phyloP scores from a whole-genome alignment of 2,888 invertebrate genomes.

The Drosophila yooni region DNA sequence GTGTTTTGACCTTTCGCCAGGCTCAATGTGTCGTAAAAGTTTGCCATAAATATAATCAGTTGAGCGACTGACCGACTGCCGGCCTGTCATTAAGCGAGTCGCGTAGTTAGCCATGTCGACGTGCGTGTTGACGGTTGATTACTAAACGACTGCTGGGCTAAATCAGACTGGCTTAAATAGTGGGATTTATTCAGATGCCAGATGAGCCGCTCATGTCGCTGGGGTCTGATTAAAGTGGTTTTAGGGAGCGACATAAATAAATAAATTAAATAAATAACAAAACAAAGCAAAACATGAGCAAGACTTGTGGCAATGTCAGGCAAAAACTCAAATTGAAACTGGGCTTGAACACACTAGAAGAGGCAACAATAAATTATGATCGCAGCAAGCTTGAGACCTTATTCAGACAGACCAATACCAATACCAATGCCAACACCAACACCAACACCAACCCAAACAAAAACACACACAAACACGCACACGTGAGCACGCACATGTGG shows the following conservation, averaged over 20 bases:
- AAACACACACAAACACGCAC: slow-evolving; percentile 4
- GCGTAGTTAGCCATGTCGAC: slow-evolving; percentile 38
- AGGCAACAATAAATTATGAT: slow-evolving; percentile 71
- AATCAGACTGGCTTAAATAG: slow-evolving; percentile 45
- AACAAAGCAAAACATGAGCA: slow-evolving; percentile 47
- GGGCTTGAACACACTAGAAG: slow-evolving; percentile 23
- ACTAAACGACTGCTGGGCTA: slow-evolving; percentile 32
- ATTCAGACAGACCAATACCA: slow-evolving; percentile 13
- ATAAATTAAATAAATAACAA: slow-evolving; percentile 71
- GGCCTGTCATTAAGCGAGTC: slow-evolving; percentile 58
- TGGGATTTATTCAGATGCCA: slow-evolving; percentile 58
- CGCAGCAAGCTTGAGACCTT: slow-evolving; percentile 69
- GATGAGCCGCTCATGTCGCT: slow-evolving; percentile 53
- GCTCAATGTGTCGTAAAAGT: slow-evolving; percentile 69
- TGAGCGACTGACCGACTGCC: slow-evolving; percentile 42
- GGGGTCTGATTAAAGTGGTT: slow-evolving; percentile 73
- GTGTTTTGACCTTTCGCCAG: slow-evolving; percentile 41
- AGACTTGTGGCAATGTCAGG: slow-evolving; percentile 54
- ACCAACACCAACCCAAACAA: slow-evolving; percentile 6
- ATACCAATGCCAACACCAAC: slow-evolving; percentile 1
- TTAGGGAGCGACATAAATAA: slow-evolving; percentile 73
- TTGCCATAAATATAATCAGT: slow-evolving; percentile 68
- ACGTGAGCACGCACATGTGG: slow-evolving; percentile 53
- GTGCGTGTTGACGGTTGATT: slow-evolving; percentile 61
- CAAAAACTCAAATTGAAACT: slow-evolving; percentile 75